Evolutionary conservation across 2,113 vertebrate species (phyloP), one percentile per base, ranked within the genome.

Genomic region (Megaceryle maxima): DNA sequence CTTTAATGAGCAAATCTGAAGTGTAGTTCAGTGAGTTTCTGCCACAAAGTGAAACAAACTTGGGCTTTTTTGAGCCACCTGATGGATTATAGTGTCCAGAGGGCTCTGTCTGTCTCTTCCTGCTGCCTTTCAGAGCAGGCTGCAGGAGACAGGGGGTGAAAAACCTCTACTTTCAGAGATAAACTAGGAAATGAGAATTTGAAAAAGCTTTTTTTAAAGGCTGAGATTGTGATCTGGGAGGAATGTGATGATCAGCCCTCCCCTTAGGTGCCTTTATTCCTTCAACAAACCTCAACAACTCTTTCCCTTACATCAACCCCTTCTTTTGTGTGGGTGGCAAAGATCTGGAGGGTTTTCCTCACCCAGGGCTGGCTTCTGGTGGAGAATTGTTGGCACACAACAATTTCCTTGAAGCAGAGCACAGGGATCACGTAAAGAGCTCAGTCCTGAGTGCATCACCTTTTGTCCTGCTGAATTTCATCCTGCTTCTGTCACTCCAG

Each of bases 161-260:
- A 37, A 89, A 78, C 2, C 59, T 74, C 83, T 83, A 37, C 51
- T 53, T 39, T 72, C 51, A 57, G 60, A 41, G 60, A 76, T 11
- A 55, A 86, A 20, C 48, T 37, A 13, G 41, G 60, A 77, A 46
- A 60, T 29, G 46, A 51, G 43, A 46, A 46, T 16, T n/a, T 12
- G 15, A 44, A 16, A 11, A 67, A 15, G 55, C 44, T 29, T 81
- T 83, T 73, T 80, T 48, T 63, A 48, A 77, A 95, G 56, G 16
- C 51, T 81, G 77, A 87, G 95, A 74, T 92, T 83, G 31, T 57
- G 68, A 70, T 92, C 81, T 94, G 78, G 55, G 73, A 91, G 77
- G 83, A 86, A 56, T n/a, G 75, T 29, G 16, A 10, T 16, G 51
- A 57, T 31, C n/a, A 67, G 28, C 50, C 68, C 24, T 94, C 24